Base-by-base conservation (phyloP, 2,797 vertebrate species). In the Aphelocoma californica region DNA sequence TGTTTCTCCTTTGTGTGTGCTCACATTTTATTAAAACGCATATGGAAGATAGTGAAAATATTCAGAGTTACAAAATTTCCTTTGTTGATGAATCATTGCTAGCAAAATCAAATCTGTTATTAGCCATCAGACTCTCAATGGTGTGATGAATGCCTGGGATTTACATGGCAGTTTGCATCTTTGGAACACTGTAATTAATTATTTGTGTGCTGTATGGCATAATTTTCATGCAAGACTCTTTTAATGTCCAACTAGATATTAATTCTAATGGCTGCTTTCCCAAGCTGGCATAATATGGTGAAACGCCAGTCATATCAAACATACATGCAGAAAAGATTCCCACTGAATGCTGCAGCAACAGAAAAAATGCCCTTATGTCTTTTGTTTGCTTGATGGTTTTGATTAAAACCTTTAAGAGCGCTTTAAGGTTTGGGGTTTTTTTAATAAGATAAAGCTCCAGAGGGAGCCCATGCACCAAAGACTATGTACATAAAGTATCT, bases 41-140 rank as follows among this genome's bases (percentile, higher is more conserved):
- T 65, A 87, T 9, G 20, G 69, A 92, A 92, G 31, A 73, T 0
- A 60, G 14, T 8, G 44, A 83, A 91, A 83, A 86, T 72, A 88
- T 32, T 72, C 82, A 72, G 45, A 70, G 34, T 71, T 86, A 84
- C 29, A 71, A 81, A 57, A 86, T 75, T 84, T 91, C 50, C 11
- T 85, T 66, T 86, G 72, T 51, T 80, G 77, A 84, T 60, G 64
- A 81, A 32, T 65, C 83, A 92, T 9, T 81, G 45, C 71, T 94
- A 91, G 45, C 45, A 91, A 93, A 94, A 88, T 53, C 85, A 73
- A 90, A 90, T 73, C 62, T 84, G 50, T 64, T 92, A 91, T 94
- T 84, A 94, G 25, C 44, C 70, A 74, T 71, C 58, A 75, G 38
- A 66, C 6, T 71, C 47, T 86, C 70, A 86, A 64, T 84, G 51